Base-by-base conservation (phyloP, 2,797 vertebrate species). In the Scolopax bukidnonensis region DNA sequence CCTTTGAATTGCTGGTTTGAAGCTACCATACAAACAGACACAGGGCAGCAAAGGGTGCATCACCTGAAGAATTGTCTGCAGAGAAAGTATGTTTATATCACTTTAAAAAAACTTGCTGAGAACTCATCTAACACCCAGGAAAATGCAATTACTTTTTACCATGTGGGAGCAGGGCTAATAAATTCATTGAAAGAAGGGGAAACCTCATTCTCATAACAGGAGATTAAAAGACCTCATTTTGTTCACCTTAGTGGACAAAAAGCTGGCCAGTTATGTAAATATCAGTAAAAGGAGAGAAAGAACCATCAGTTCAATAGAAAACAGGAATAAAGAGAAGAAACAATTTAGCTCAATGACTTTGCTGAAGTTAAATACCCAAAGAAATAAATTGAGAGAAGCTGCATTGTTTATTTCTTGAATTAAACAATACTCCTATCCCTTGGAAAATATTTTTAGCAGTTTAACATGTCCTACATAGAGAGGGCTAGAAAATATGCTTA, bases 361-460 rank as follows among this genome's bases (percentile, higher is more conserved):
- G 8, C 50, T 79, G 50, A 40, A 47, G 56, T 53, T 73, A 84
- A 71, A 71, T 73, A 83, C 19, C 30, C 10, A 88, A 70, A 76
- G 17, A 84, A 93, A 81, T 67, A 90, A 83, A 89, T 23, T 43
- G 38, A 57, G 45, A 92, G 38, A 86, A 89, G 54, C 12, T 36
- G 30, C 23, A 73, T 80, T 90, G 67, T 80, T 95, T 59, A 85
- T 17, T 28, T 84, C 75, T 95, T 87, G 51, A 81, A 81, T 84
- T 92, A 96, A 95, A 84, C 63, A 87, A 38, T 45, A 95, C 40
- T 45, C 24, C 3, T 59, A 63, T 67, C 27, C 43, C 57, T 82
- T 89, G 53, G 36, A 65, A 95, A 91, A 93, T 78, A 96, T 79
- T 95, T 96, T 91, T 89, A 97, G 94, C 8, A 5, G 4, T 78